These are phyloP conservation scores for Conistra vaccinii DNA, from an alignment of 2,888 invertebrate species.

Conservation along the genomic window DNA sequence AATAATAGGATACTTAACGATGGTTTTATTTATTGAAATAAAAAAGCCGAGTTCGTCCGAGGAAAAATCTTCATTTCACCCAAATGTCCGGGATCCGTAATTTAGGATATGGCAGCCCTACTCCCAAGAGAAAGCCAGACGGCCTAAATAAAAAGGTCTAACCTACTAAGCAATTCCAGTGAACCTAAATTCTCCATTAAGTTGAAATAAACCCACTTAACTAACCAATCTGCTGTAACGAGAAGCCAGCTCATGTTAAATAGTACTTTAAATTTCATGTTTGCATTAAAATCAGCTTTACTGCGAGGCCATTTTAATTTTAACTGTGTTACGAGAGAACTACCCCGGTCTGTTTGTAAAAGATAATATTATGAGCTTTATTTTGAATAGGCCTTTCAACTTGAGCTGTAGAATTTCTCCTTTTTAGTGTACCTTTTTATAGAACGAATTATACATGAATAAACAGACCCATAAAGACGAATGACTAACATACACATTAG, in stretches of 20 bases:
- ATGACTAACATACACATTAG: too few species aligned
- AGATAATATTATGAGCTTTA: conserved; percentile 5
- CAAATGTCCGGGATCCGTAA: too few species aligned
- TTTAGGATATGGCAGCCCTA: too few species aligned
- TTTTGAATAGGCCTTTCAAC: neutral
- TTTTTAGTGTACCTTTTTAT: too few species aligned
- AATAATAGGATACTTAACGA: too few species aligned
- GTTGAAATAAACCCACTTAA: conserved; percentile 6
- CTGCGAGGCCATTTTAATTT: conserved; percentile 3
- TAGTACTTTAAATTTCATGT: neutral
- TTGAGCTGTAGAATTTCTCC: too few species aligned
- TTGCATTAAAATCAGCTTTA: neutral
- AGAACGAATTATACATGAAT: neutral
- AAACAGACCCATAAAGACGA: neutral
- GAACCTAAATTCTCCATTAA: conserved; percentile 6
- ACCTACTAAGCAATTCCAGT: neutral
- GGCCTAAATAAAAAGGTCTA: conserved; percentile 3
- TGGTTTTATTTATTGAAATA: too few species aligned
- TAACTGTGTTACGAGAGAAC: neutral
- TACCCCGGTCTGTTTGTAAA: neutral
- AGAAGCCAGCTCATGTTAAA: neutral
- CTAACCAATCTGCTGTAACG: neutral
- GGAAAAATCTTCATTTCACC: too few species aligned
- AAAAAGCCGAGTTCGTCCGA: too few species aligned
- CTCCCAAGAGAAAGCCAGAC: neutral